Evolutionary conservation across 2,797 vertebrate genomes (phyloP), one percentile per base, ranked within the genome.

Genomic region (Pantherophis vulpinus): DNA sequence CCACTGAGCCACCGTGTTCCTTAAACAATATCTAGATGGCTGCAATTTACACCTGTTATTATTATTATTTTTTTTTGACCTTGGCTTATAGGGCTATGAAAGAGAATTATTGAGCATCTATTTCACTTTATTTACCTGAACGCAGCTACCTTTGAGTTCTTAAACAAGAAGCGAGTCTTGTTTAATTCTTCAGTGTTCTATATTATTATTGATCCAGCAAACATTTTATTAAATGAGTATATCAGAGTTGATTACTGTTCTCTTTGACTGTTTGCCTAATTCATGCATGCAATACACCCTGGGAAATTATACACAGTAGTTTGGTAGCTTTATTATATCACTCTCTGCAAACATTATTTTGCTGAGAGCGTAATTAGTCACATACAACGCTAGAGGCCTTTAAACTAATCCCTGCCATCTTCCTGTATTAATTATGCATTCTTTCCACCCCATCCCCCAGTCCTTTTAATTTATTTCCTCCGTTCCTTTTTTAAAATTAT

Each of bases 181-280:
- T 63, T 94, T n/a, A 91, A 95, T 97, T 96, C 91, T 94, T 86
- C 87, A 79, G 27, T 95, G 25, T 94, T 95, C 90, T 94, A 70
- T 54, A 74, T 90, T 90, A 74, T 74, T 90, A 25, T 97, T 95
- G 93, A 97, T 96, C 92, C 97, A 94, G 94, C 91, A 96, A 95
- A 95, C n/a, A 23, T 96, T 97, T 96, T 97, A 97, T 96, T 96
- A 95, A 96, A 96, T 94, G 94, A 96, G 96, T 96, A 93, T 96
- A 97, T 97, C 95, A 96, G 94, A 96, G 94, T 95, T 95, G 95
- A 96, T 97, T 96, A 91, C 93, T 96, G 89, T 94, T 96, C 95
- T 96, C 70, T 97, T 96, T 95, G 94, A 94, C 88, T 94, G 94
- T n/a, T 93, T 90, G 88, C 94, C 92, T 96, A 95, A 95, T 94